Conservation (phyloP, 2,797 vertebrate species). For the Urocyon cinereoargenteus region DNA sequence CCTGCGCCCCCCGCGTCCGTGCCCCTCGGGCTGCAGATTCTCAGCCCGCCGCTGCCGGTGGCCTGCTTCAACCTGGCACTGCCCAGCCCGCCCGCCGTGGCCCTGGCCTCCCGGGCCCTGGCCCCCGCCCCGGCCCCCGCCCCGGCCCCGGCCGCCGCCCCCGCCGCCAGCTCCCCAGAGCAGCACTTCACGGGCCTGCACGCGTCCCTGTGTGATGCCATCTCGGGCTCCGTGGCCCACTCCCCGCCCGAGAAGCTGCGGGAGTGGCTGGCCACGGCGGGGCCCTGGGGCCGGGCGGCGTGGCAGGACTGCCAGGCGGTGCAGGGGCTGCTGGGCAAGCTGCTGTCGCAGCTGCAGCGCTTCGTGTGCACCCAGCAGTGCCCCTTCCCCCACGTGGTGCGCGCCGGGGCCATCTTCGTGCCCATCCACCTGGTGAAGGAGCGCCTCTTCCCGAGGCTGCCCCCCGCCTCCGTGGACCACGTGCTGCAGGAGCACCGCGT, state of each 20-base stretch:
- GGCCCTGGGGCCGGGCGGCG: constrained; percentile 86
- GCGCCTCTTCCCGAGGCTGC: constrained; percentile 93
- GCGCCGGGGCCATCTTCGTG: constrained; percentile 94
- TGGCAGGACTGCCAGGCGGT: constrained; percentile 92
- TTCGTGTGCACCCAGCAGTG: constrained; percentile 90
- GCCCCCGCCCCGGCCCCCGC: neutral
- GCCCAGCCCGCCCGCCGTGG: constrained; percentile 79
- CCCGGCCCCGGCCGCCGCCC: rapidly evolving
- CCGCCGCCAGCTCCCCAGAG: constrained; percentile 28
- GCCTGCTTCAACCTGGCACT: constrained; percentile 86
- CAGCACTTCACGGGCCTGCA: constrained; percentile 93
- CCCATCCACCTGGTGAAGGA: constrained; percentile 98
- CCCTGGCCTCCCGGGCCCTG: neutral
- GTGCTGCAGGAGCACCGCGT: constrained; percentile 96
- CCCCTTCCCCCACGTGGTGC: constrained; percentile 95
- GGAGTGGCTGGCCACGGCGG: constrained; percentile 89
- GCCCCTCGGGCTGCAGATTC: neutral
- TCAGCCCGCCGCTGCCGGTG: constrained; percentile 85
- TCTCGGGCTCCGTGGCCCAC: constrained; percentile 88
- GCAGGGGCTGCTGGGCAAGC: constrained; percentile 85
- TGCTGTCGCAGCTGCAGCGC: constrained; percentile 90
- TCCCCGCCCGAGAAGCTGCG: constrained; percentile 90
- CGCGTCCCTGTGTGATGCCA: constrained; percentile 89
- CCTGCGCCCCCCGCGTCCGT: neutral
- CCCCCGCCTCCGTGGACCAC: constrained; percentile 91